Evolutionary conservation across 2,113 vertebrate genomes (phyloP).

Genomic region (Calonectris borealis): DNA sequence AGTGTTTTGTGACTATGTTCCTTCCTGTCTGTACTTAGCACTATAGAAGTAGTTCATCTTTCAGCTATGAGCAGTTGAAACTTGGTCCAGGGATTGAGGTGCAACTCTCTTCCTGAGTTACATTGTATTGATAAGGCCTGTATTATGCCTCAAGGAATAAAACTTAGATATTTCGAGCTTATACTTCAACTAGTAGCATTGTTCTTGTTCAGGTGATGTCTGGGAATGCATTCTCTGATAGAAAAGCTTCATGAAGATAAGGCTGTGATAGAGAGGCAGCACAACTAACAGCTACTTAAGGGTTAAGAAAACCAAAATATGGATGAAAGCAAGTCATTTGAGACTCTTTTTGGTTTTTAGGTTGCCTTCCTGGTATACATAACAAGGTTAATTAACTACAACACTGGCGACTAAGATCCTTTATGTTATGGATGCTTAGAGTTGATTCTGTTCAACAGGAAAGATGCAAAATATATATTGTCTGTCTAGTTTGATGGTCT

Average conservation of each 20-base stretch:
- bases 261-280: not conserved
- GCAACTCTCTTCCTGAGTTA: not conserved
- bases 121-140: not conserved
- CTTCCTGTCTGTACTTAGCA: not conserved
- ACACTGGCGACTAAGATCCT: not conserved
- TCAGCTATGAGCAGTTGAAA: not conserved
- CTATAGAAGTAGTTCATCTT: not conserved
- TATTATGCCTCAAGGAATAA: not conserved
- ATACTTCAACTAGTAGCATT: not conserved
- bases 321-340: not conserved
- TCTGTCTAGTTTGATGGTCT: not conserved
- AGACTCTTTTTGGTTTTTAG: not conserved
- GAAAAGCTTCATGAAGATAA: not conserved
- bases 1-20: not conserved
- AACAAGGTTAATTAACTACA: not conserved
- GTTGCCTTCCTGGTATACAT: not conserved
- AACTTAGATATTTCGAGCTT: not conserved
- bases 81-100: not conserved
- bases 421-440: not conserved
- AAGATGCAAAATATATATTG: rapidly evolving
- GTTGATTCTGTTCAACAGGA: not conserved
- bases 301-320: not conserved
- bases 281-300: not conserved
- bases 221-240: not conserved
- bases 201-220: not conserved